Conservation (phyloP, 2,113 vertebrate species). For the Paradoxurus hermaphroditus region DNA sequence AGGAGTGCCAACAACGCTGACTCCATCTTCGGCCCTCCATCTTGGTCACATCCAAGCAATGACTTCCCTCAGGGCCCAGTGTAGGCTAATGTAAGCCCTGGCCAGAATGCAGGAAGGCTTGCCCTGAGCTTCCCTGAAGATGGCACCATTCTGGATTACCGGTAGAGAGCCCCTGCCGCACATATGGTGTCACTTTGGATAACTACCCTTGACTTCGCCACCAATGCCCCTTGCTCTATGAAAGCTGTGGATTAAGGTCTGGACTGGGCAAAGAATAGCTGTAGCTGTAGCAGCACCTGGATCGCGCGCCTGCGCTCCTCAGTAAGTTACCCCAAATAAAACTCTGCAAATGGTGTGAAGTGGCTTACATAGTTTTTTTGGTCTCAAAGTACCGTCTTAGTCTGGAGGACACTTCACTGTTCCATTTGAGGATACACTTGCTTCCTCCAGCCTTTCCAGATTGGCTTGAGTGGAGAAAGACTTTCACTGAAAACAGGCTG, state of each 20-base stretch:
- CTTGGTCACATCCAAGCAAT: not conserved
- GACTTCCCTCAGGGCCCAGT: not conserved
- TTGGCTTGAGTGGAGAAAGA: not conserved
- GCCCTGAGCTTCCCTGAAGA: not conserved
- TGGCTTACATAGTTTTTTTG: not conserved
- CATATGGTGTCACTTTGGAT: not conserved
- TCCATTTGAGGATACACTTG: not conserved
- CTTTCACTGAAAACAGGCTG: not conserved
- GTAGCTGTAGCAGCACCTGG: not conserved
- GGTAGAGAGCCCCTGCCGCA: not conserved
- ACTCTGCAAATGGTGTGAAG: not conserved
- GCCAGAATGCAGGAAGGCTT: not conserved
- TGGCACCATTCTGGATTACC: not conserved
- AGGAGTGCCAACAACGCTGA: not conserved
- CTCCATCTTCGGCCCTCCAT: not conserved
- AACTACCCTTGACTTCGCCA: not conserved
- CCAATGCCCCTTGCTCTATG: not conserved
- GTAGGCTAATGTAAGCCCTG: not conserved
- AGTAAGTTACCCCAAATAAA: not conserved
- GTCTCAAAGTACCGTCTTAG: not conserved
- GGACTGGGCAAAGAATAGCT: not conserved
- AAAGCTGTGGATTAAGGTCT: not conserved
- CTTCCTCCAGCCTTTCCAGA: not conserved
- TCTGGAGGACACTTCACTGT: not conserved
- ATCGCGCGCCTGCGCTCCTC: not conserved